Conservation (phyloP, 2,797 vertebrate genomes). For the Bovichtus variegatus region DNA sequence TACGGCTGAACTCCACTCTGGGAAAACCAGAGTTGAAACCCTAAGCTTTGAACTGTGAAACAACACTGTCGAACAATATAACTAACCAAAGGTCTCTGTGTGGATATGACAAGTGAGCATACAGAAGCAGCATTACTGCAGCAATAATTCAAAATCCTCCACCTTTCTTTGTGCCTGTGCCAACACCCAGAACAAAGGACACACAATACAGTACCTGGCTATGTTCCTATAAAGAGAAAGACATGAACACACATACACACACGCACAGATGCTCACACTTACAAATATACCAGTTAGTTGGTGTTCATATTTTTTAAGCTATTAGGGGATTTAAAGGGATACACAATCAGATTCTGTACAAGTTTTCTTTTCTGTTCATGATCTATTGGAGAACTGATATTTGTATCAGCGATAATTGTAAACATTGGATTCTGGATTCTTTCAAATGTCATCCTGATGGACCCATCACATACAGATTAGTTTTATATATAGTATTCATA, state of each 20-base stretch:
- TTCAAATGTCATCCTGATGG: not conserved
- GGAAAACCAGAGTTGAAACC: conserved; percentile 4
- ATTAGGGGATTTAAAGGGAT: not conserved
- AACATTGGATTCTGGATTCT: not conserved
- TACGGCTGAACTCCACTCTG: not conserved
- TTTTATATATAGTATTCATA: not conserved
- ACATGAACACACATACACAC: not conserved
- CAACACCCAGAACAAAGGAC: conserved; percentile 16
- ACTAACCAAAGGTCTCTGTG: conserved; percentile 10
- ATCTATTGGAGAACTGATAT: not conserved
- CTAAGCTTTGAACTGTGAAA: conserved; percentile 27
- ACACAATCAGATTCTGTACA: not conserved
- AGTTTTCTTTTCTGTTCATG: not conserved
- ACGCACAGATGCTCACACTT: too few relatives aligned
- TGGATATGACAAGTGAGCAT: not conserved
- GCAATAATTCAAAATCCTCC: conserved; percentile 6
- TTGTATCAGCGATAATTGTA: not conserved
- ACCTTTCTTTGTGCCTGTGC: not conserved
- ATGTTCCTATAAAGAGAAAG: not conserved
- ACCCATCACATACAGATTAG: not conserved
- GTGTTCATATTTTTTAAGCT: too few relatives aligned
- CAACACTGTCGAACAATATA: conserved; percentile 18
- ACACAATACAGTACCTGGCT: not conserved
- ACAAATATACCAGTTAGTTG: too few relatives aligned
- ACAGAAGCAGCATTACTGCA: not conserved